phyloP scores from a whole-genome alignment of 2,888 invertebrate species.

The Congeria kusceri region DNA sequence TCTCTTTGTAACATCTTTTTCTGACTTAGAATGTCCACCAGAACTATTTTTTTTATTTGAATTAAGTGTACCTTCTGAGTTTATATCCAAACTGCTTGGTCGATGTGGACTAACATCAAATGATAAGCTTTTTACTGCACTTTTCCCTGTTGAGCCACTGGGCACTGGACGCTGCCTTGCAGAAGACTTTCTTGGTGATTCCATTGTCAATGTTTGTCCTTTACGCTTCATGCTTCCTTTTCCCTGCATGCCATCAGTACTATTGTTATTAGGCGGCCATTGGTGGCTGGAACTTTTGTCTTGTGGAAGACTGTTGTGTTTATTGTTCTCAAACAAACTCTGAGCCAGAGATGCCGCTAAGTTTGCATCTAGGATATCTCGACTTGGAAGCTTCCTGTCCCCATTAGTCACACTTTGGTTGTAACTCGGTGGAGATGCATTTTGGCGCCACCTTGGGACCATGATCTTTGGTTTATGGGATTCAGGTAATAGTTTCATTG shows the following conservation, averaged over 20 bases:
- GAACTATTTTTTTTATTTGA: background rate
- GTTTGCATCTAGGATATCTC: conserved; percentile 54
- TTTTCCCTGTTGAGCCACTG: background rate
- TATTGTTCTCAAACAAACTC: conserved; percentile 56
- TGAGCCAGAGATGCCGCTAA: conserved; percentile 65
- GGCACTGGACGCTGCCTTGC: conserved; percentile 27
- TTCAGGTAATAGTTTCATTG: conserved; percentile 55
- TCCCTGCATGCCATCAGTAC: background rate
- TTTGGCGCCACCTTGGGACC: conserved; percentile 64
- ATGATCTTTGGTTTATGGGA: conserved; percentile 63
- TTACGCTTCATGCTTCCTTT: conserved; percentile 44
- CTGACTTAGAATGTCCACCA: background rate
- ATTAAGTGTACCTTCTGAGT: background rate
- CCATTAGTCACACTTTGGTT: conserved; percentile 33
- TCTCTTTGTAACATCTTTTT: conserved; percentile 13
- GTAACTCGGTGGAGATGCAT: conserved; percentile 61
- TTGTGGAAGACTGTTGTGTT: conserved; percentile 27
- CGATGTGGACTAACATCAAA: conserved; percentile 34
- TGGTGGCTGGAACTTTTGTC: conserved; percentile 18
- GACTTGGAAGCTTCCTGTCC: conserved; percentile 33
- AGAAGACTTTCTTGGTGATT: conserved; percentile 36
- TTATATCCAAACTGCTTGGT: conserved; percentile 44
- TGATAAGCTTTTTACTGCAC: conserved; percentile 24
- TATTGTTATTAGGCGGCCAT: conserved; percentile 4
- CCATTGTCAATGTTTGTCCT: conserved; percentile 7